A percentile compares a stretch with the other conserved stretches of the same genome.
Evolutionary conservation across 2,888 invertebrate species (phyloP).

Genomic region (Leucophora obtusa): DNA sequence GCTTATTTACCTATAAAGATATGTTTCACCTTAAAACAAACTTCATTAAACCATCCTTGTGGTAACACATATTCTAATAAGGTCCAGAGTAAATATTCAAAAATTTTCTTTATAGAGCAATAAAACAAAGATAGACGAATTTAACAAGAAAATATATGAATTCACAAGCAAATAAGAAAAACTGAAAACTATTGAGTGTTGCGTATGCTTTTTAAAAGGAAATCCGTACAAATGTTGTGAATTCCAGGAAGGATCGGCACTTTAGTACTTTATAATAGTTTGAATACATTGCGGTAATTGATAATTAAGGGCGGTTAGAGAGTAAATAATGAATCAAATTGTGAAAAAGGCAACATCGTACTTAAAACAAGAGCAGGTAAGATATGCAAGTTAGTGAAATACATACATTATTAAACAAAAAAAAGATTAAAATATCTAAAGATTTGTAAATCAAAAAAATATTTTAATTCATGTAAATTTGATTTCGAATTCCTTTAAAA

Average conservation of each 20-base stretch:
- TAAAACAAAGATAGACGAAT: slow-evolving; percentile 28
- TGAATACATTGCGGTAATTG: slow-evolving; percentile 42
- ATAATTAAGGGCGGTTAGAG: slow-evolving; percentile 48
- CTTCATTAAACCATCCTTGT: slow-evolving; percentile 14
- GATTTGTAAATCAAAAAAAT: too few relatives aligned
- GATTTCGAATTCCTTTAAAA: too few relatives aligned
- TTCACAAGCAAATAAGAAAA: slow-evolving; percentile 55
- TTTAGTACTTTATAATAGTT: slow-evolving; percentile 52
- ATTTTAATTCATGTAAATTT: too few relatives aligned
- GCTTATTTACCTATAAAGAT: too few relatives aligned
- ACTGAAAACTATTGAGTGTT: not conserved
- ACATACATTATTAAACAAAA: too few relatives aligned
- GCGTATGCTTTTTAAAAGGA: slow-evolving; percentile 39
- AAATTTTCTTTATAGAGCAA: slow-evolving; percentile 35
- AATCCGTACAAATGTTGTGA: slow-evolving; percentile 51
- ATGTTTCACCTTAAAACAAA: not conserved
- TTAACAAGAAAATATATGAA: slow-evolving; percentile 29
- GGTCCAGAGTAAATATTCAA: slow-evolving; percentile 44
- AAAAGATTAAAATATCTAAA: too few relatives aligned
- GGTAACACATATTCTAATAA: slow-evolving; percentile 42
- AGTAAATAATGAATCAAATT: slow-evolving; percentile 39
- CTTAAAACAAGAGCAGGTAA: not conserved
- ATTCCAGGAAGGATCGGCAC: slow-evolving; percentile 56
- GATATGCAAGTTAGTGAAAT: too few relatives aligned
- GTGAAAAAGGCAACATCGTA: not conserved